Conservation (phyloP, 2,797 vertebrate genomes). For the Acanthurus tractus region DNA sequence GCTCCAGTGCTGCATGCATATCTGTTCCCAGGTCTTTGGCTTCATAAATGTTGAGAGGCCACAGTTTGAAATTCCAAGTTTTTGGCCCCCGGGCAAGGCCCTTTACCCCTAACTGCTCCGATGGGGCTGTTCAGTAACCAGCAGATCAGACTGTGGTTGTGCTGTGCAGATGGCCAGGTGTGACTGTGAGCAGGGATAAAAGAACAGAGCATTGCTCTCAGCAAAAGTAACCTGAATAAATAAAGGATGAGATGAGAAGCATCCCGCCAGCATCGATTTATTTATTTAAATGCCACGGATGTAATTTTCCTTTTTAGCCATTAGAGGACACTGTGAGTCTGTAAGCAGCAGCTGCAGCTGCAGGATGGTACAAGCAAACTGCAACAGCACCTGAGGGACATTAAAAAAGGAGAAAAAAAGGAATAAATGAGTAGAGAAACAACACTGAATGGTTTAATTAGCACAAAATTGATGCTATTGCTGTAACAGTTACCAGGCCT, state of each 20-base stretch:
- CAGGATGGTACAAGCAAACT: background rate
- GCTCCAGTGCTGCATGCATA: background rate
- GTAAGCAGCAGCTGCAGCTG: slow-evolving; percentile 10
- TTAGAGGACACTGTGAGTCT: slow-evolving; percentile 84
- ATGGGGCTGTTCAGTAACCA: background rate
- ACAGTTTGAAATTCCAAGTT: background rate
- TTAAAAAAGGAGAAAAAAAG: background rate
- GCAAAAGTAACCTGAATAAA: slow-evolving; percentile 6
- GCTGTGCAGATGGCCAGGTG: slow-evolving; percentile 3
- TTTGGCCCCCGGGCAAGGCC: background rate
- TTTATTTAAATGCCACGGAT: background rate
- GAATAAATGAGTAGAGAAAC: background rate
- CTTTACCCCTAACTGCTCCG: background rate
- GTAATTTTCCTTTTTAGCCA: slow-evolving; percentile 57
- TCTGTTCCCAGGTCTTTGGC: background rate
- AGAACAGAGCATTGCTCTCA: background rate
- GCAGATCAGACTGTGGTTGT: background rate
- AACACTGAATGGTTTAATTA: background rate
- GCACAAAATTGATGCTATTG: background rate
- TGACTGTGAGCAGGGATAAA: background rate
- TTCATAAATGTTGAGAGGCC: background rate
- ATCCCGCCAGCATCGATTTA: background rate
- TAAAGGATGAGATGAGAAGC: slow-evolving; percentile 8
- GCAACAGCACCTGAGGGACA: background rate
- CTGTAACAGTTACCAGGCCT: background rate